phyloP scores from a whole-genome alignment of 30 jellyfish, hydroid and myxozoan genomes.

The Mastigias papua region DNA sequence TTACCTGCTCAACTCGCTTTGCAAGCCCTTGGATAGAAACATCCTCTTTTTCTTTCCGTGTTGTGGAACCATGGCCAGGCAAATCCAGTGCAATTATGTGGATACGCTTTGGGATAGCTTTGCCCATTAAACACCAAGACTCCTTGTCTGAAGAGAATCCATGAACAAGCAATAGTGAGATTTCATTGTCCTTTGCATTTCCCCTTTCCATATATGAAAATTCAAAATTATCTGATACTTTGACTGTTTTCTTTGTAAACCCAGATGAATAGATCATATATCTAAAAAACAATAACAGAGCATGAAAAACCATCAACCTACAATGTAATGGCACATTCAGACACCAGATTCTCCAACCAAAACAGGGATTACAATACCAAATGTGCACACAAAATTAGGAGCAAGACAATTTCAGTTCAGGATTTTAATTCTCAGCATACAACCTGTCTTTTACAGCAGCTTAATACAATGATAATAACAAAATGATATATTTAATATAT shows the following conservation, averaged over 20 bases:
- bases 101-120: slow-evolving; percentile 59
- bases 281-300: slow-evolving; percentile 38
- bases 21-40: slow-evolving; percentile 42
- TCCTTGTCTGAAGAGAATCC: slow-evolving; percentile 82
- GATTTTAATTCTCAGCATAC: too few relatives aligned
- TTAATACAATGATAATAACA: too few relatives aligned
- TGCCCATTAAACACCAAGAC: slow-evolving; percentile 58
- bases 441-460: too few relatives aligned
- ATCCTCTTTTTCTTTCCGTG: slow-evolving; percentile 70
- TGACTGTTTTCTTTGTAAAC: slow-evolving; percentile 3
- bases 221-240: slow-evolving; percentile 24
- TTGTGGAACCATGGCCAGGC: slow-evolving; percentile 92
- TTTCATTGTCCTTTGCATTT: slow-evolving; percentile 13
- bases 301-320: too few relatives aligned
- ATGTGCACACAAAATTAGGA: too few relatives aligned
- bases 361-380: too few relatives aligned
- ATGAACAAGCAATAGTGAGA: slow-evolving; percentile 74
- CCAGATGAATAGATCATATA: slow-evolving; percentile 54
- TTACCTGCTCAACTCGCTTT: slow-evolving; percentile 69
- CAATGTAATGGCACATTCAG: too few relatives aligned
- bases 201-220: slow-evolving; percentile 85
- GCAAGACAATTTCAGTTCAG: too few relatives aligned
- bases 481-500: too few relatives aligned
- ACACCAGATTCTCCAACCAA: too few relatives aligned
- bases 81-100: slow-evolving; percentile 84